Percentiles rank a stretch among this genome's conserved stretches.
Conservation (phyloP, 2,113 vertebrate genomes). For the Hippolais icterina region DNA sequence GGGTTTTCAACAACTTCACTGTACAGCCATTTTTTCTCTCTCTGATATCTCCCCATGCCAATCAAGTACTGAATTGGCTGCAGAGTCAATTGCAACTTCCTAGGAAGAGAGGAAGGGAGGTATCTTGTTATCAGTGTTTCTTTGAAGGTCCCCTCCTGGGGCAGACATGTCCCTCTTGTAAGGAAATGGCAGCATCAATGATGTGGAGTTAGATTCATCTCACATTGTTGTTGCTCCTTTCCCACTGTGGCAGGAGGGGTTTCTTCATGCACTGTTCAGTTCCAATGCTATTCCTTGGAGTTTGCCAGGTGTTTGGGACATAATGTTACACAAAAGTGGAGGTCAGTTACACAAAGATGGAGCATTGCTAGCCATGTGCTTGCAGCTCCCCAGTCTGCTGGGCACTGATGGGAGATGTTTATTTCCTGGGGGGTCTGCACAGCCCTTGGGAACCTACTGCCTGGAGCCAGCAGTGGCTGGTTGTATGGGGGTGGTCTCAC, state of each 20-base stretch:
- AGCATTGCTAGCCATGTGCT: background rate
- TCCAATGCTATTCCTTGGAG: background rate
- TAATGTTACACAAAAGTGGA: too few relatives aligned
- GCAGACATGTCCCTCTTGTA: background rate
- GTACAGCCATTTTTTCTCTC: background rate
- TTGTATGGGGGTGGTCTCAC: background rate
- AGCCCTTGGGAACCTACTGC: background rate
- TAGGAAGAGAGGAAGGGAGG: background rate
- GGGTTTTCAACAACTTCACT: background rate
- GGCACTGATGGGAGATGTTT: background rate
- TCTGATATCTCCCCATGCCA: background rate
- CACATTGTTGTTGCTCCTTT: background rate
- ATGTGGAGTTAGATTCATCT: background rate
- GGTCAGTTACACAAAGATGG: too few relatives aligned
- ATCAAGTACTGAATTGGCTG: background rate
- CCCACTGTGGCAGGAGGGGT: background rate
- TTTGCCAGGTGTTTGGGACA: rapidly evolving
- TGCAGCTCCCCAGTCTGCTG: background rate
- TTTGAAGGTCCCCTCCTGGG: background rate
- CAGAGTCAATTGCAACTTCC: background rate
- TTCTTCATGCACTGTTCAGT: rapidly evolving
- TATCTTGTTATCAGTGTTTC: background rate
- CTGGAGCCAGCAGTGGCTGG: background rate
- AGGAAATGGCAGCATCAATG: background rate
- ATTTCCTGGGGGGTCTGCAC: background rate